Evolutionary conservation across 2,888 invertebrate genomes (phyloP).

Genomic region (Athalia cordata): DNA sequence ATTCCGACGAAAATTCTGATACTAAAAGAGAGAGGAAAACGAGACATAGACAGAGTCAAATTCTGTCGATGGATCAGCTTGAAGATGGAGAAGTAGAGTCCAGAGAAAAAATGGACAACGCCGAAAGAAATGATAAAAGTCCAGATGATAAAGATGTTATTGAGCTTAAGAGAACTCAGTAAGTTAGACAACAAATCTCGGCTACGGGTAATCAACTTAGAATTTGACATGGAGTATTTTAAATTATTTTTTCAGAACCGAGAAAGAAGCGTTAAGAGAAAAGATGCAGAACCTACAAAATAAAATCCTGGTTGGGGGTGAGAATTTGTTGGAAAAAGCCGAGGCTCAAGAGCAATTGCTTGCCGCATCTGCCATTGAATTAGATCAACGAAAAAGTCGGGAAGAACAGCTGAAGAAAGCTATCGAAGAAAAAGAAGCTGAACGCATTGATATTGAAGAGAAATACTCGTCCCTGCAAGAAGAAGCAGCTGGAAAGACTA

Average conservation of each 20-base stretch:
- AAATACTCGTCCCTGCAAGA: slow-evolving; percentile 96
- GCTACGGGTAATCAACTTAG: not conserved
- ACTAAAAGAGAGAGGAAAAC: slow-evolving; percentile 66
- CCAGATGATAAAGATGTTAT: slow-evolving; percentile 75
- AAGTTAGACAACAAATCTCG: slow-evolving; percentile 58
- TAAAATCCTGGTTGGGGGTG: slow-evolving; percentile 97
- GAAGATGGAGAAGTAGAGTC: slow-evolving; percentile 76
- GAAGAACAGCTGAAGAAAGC: slow-evolving; percentile 89
- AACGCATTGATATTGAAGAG: slow-evolving; percentile 94
- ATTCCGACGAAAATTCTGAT: slow-evolving; percentile 64
- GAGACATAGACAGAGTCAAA: slow-evolving; percentile 71
- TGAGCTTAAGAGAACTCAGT: slow-evolving; percentile 86
- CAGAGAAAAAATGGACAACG: slow-evolving; percentile 73
- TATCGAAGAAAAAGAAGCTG: slow-evolving; percentile 93
- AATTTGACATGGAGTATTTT: slow-evolving; percentile 34
- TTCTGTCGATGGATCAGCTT: slow-evolving; percentile 75
- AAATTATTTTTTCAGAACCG: slow-evolving; percentile 73
- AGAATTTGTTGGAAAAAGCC: slow-evolving; percentile 97
- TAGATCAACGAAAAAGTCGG: slow-evolving; percentile 85
- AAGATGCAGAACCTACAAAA: slow-evolving; percentile 94
- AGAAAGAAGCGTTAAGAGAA: slow-evolving; percentile 88
- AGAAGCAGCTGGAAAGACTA: slow-evolving; percentile 93
- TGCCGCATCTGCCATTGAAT: slow-evolving; percentile 89
- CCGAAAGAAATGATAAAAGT: slow-evolving; percentile 76
- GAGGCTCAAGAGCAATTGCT: slow-evolving; percentile 93